Evolutionary conservation across 1,140 invertebrate species (phyloP).

Genomic region (Drosophila azteca): DNA sequence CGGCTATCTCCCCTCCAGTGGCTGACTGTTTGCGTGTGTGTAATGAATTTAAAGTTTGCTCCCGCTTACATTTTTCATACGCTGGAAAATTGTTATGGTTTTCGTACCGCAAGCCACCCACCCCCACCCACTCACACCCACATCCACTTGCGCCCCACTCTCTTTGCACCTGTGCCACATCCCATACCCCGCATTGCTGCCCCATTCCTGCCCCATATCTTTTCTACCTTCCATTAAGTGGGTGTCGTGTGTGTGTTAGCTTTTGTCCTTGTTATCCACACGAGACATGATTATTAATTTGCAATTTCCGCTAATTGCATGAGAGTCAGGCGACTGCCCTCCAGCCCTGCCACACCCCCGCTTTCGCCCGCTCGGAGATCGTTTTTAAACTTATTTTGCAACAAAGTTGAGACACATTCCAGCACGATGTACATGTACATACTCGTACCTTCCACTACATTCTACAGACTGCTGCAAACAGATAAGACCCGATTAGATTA

Average conservation of each 20-base stretch:
- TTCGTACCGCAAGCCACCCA: constrained; percentile 21
- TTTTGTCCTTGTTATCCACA: constrained; percentile 70
- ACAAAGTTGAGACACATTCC: constrained; percentile 33
- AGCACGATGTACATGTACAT: constrained; percentile 1
- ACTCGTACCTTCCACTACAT: no score
- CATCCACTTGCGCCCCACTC: neutral
- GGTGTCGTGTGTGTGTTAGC: constrained; percentile 44
- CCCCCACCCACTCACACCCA: no score
- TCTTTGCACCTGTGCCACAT: no score
- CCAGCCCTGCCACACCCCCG: neutral
- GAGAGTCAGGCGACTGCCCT: constrained; percentile 11
- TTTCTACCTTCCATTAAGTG: constrained; percentile 67
- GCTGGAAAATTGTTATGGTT: constrained; percentile 77
- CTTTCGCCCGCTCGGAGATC: constrained; percentile 6
- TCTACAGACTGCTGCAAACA: constrained; percentile 26
- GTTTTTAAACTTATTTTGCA: constrained; percentile 36
- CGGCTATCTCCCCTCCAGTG: constrained; percentile 1
- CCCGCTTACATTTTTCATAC: constrained; percentile 76
- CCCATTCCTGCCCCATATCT: neutral
- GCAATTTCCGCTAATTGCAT: constrained; percentile 78
- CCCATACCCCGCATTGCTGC: neutral
- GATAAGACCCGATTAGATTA: constrained; percentile 72
- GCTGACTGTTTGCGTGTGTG: constrained; percentile 71
- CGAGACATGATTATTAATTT: constrained; percentile 78
- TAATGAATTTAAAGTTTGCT: constrained; percentile 81